Base-by-base conservation (phyloP, 2,113 vertebrate genomes). In the Parus major region DNA sequence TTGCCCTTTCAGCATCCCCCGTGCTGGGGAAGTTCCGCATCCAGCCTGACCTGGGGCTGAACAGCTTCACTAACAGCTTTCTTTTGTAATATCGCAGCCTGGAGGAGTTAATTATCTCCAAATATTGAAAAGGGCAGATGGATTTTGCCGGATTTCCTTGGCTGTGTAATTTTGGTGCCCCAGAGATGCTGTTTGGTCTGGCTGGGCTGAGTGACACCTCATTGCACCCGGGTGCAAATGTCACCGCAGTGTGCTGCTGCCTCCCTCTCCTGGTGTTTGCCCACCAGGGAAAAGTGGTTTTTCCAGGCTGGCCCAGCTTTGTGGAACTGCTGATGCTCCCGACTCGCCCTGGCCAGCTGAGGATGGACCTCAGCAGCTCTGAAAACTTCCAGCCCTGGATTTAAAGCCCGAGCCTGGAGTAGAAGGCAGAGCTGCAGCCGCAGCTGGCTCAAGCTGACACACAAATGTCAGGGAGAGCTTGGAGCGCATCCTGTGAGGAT, bases 71-170 rank as follows among this genome's bases (percentile, higher is more conserved):
- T 96, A 94, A 87, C 92, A 96, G 94, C 88, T 96, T 96, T 96
- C 92, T 88, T 94, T 90, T 82, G 90, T 86, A 88, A 93, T 96
- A 81, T 83, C 57, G 36, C 76, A 66, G 95, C 85, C 86, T 66
- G 85, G 90, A 92, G 88, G 77, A 97, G 96, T 96, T 95, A 96
- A 97, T 97, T 96, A 95, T 96, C 92, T 95, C 95, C 95, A 96
- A 96, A 95, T 95, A 95, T 92, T 86, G 94, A 66, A 96, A 95
- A 96, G 95, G 93, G 94, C 93, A 93, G 92, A 90, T 70, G 93
- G 95, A 96, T 95, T 96, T 90, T 53, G 88, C 52, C 3, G 80
- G 94, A 94, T 96, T 94, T 95, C 84, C 93, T 96, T 24, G 86
- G 75, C 92, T 96, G 93, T 94, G 90, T 94, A 88, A 92, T 93